Evolutionary conservation across 1,140 invertebrate genomes (phyloP).

Genomic region (Lamellibrachia luymesi): DNA sequence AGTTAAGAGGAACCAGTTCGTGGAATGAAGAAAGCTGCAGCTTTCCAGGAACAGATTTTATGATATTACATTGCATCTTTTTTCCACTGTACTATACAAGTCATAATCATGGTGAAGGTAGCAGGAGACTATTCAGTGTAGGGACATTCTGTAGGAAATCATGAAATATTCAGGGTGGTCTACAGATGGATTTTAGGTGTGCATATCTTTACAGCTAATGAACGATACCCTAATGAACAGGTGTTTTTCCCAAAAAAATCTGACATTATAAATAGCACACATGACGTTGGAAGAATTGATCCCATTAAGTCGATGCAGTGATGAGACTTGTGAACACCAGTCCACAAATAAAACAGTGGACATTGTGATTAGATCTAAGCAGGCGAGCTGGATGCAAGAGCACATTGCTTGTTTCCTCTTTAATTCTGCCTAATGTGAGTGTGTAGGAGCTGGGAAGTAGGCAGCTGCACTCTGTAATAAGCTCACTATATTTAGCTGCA

Average conservation of each 20-base stretch:
- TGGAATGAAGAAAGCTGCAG: neutral
- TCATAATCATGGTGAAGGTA: neutral
- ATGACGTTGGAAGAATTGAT: too few relatives aligned
- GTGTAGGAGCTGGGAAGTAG: neutral
- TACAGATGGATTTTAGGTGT: neutral
- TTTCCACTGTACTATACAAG: neutral
- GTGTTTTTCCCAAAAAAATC: too few relatives aligned
- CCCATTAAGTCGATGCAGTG: neutral
- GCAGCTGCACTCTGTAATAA: neutral
- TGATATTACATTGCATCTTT: neutral
- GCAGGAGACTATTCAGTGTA: neutral
- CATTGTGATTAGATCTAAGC: neutral
- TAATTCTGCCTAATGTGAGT: neutral
- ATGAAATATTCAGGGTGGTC: neutral
- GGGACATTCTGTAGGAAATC: neutral
- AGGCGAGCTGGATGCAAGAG: neutral
- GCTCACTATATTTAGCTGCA: neutral
- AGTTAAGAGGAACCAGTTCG: neutral
- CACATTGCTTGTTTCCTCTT: neutral
- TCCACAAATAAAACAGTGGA: neutral
- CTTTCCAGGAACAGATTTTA: neutral
- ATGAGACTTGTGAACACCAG: neutral
- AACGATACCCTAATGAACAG: too few relatives aligned
- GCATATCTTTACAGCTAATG: neutral
- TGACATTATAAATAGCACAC: too few relatives aligned